A percentile compares a stretch with the other conserved stretches of the same genome.
These are phyloP conservation scores for Metalampra italica DNA, from an alignment of 2,888 invertebrate genomes.

Conservation along the genomic window DNA sequence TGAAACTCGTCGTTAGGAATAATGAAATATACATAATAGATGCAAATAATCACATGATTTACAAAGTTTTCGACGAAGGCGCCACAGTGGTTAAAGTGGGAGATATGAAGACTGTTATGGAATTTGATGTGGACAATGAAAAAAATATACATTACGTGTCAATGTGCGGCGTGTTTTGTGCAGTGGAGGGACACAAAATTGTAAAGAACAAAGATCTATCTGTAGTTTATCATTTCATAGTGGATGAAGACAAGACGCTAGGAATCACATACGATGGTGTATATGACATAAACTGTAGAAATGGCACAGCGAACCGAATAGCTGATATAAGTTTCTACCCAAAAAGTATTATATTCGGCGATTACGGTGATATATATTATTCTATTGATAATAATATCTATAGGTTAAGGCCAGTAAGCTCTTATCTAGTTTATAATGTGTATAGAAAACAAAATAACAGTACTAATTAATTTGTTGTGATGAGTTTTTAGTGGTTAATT, in stretches of 20 bases:
- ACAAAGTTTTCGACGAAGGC: constrained; percentile 45
- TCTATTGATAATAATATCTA: constrained; percentile 48
- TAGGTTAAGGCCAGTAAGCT: constrained; percentile 53
- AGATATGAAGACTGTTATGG: constrained; percentile 50
- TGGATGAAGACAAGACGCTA: constrained; percentile 32
- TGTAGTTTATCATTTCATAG: constrained; percentile 12
- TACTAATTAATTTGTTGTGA: not conserved
- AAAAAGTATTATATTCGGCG: constrained; percentile 56
- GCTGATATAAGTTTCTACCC: constrained; percentile 48
- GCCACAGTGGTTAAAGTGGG: constrained; percentile 38
- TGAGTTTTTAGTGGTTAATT: no score
- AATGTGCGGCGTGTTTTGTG: constrained; percentile 63
- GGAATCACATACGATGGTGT: constrained; percentile 48
- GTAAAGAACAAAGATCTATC: constrained; percentile 44
- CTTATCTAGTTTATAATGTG: constrained; percentile 55
- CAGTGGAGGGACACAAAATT: constrained; percentile 36
- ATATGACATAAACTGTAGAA: constrained; percentile 51
- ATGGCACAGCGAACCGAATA: constrained; percentile 54
- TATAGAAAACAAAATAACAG: constrained; percentile 21
- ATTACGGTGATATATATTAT: constrained; percentile 66
- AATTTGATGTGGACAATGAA: constrained; percentile 56
- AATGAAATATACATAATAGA: constrained; percentile 62
- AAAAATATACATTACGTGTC: constrained; percentile 57
- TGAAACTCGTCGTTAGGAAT: constrained; percentile 57
- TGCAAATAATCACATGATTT: constrained; percentile 61